These are phyloP conservation scores for Actias luna DNA, from an alignment of 2,888 invertebrate species.

Conservation along the genomic window DNA sequence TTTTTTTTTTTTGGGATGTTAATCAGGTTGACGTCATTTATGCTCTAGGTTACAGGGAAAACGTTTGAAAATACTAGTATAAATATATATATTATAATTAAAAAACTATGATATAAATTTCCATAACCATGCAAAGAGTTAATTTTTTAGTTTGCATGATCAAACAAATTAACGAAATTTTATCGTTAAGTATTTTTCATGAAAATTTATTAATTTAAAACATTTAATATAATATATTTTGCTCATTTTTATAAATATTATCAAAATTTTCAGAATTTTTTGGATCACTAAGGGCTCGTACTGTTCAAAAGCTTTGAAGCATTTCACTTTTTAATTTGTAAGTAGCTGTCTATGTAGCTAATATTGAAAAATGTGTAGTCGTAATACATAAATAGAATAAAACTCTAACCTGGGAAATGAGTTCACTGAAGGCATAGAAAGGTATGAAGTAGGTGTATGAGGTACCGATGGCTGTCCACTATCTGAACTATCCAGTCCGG, in stretches of 20 bases:
- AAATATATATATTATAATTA: too few relatives aligned
- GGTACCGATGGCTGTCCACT: slow-evolving; percentile 70
- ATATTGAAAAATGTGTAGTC: background rate
- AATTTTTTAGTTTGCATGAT: background rate
- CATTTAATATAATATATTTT: too few relatives aligned
- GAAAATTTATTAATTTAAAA: too few relatives aligned
- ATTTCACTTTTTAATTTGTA: background rate
- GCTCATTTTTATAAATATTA: too few relatives aligned
- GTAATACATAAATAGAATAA: background rate
- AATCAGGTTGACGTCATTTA: too few relatives aligned
- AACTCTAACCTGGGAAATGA: slow-evolving; percentile 86
- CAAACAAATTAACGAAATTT: background rate
- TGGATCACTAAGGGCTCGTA: background rate
- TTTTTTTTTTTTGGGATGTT: too few relatives aligned
- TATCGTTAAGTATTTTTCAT: background rate
- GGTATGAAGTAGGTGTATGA: slow-evolving; percentile 87
- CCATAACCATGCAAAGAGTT: too few relatives aligned
- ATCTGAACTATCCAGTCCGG: slow-evolving; percentile 71
- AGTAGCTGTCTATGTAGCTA: background rate
- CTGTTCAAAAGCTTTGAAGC: background rate
- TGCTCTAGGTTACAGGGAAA: too few relatives aligned
- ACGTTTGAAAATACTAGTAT: too few relatives aligned
- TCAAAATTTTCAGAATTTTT: background rate
- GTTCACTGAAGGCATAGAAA: slow-evolving; percentile 93
- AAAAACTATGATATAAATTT: too few relatives aligned